A percentile compares a stretch with the other conserved stretches of the same genome.
Conservation (phyloP, 2,888 invertebrate genomes). For the Chrysotoxum bicinctum region DNA sequence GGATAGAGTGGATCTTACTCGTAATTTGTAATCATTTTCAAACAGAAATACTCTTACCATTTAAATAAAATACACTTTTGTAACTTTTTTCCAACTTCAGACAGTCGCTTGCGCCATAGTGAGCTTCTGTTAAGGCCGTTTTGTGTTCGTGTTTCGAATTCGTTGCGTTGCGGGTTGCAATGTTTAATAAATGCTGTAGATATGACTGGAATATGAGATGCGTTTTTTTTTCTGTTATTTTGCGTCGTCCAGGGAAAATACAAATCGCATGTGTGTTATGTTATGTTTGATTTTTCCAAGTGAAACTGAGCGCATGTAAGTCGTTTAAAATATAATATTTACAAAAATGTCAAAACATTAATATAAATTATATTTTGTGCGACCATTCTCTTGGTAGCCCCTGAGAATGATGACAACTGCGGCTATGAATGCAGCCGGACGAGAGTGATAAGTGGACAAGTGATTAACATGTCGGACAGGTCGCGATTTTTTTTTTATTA, state of each 20-base stretch:
- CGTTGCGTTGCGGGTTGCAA: slow-evolving; percentile 40
- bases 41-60: no score
- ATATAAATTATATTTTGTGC: neutral
- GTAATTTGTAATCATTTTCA: no score
- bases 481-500: slow-evolving; percentile 3
- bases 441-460: slow-evolving; percentile 55
- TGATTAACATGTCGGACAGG: slow-evolving; percentile 54
- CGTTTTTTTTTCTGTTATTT: neutral
- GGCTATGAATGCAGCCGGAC: slow-evolving; percentile 4
- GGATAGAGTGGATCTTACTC: no score
- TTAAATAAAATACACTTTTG: no score
- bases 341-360: slow-evolving; percentile 36
- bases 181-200: slow-evolving; percentile 24
- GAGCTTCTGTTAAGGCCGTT: neutral
- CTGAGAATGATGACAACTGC: neutral
- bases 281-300: slow-evolving; percentile 1
- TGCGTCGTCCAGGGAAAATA: neutral
- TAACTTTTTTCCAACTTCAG: neutral
- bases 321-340: slow-evolving; percentile 53
- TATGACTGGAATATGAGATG: slow-evolving; percentile 58
- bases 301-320: slow-evolving; percentile 54
- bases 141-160: slow-evolving; percentile 22
- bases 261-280: neutral
- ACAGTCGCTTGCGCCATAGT: neutral
- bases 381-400: neutral